Conservation (phyloP, 2,113 vertebrate species). For the Sphyrna mokarran region DNA sequence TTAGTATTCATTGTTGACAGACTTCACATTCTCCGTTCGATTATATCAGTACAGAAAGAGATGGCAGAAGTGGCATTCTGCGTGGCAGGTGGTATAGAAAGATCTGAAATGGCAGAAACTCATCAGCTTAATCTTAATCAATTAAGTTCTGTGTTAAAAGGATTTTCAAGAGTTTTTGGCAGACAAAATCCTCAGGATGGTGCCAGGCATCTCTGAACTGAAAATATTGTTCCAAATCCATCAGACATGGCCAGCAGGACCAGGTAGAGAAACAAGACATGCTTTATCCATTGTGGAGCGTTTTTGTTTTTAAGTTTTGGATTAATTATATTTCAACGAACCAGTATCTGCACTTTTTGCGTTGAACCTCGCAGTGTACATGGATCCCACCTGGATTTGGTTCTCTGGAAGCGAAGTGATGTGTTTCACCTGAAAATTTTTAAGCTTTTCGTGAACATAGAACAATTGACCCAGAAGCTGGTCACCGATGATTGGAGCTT, state of each 20-base stretch:
- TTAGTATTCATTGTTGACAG: no score
- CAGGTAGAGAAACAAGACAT: neutral
- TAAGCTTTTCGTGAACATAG: neutral
- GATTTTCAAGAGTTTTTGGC: neutral
- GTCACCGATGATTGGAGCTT: neutral
- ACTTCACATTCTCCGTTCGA: neutral
- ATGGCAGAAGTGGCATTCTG: neutral
- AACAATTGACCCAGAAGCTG: neutral
- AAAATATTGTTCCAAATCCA: neutral
- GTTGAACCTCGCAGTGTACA: neutral
- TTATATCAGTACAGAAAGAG: neutral
- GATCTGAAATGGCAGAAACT: neutral
- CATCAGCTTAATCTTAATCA: conserved; percentile 12
- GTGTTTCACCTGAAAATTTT: neutral
- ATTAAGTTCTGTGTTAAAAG: neutral
- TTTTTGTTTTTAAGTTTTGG: neutral
- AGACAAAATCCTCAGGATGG: neutral
- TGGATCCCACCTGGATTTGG: neutral
- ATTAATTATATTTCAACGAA: neutral
- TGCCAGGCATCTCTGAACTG: conserved; percentile 3
- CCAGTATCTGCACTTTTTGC: neutral
- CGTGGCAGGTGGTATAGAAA: neutral
- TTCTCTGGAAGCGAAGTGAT: neutral
- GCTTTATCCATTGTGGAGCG: neutral
- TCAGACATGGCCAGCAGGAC: neutral